phyloP scores from a whole-genome alignment of 2,797 vertebrate genomes.

The Tarsius wallacei region DNA sequence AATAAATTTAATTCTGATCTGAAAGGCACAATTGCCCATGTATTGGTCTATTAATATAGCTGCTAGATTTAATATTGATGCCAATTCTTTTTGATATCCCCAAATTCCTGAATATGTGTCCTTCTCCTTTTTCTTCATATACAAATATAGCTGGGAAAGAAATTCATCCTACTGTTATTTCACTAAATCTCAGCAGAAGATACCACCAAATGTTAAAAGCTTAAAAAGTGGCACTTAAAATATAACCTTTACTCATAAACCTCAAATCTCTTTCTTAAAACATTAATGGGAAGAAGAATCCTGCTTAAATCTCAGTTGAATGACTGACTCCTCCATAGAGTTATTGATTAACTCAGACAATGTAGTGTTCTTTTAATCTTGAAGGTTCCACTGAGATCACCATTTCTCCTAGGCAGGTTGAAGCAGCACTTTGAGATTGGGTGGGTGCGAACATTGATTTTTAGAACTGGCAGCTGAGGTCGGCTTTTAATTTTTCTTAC shows the following conservation, averaged over 20 bases:
- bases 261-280: constrained; percentile 32
- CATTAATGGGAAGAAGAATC: constrained; percentile 8
- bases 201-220: not conserved
- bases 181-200: not conserved
- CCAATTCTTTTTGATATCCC: not conserved
- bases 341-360: constrained; percentile 61
- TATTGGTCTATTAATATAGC: not conserved
- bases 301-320: constrained; percentile 27
- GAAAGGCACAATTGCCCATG: not conserved
- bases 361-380: constrained; percentile 63
- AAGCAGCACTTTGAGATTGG: constrained; percentile 61
- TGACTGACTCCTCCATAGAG: constrained; percentile 20
- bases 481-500: constrained; percentile 74
- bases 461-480: constrained; percentile 33
- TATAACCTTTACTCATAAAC: constrained; percentile 17
- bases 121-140: not conserved
- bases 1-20: constrained; percentile 4
- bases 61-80: not conserved
- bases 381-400: constrained; percentile 49
- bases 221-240: not conserved
- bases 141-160: not conserved
- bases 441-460: constrained; percentile 68
- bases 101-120: not conserved
- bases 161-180: not conserved
- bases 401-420: constrained; percentile 27